Percentiles rank a stretch among this genome's conserved stretches.
Conservation (phyloP, 2,113 vertebrate genomes). For the Hydrochoerus hydrochaeris region DNA sequence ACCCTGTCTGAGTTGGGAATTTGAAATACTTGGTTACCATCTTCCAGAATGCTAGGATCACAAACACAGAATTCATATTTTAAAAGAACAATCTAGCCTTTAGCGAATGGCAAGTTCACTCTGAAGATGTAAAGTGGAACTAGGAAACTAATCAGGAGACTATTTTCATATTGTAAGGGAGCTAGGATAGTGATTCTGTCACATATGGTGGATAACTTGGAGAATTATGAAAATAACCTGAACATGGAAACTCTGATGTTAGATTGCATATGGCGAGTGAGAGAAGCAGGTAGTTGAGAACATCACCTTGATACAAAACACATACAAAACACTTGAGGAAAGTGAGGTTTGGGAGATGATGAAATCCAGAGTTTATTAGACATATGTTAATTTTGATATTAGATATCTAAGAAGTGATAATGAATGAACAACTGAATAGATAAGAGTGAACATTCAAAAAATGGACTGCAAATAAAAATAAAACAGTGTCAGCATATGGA, state of each 20-base stretch:
- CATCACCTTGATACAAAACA: neutral
- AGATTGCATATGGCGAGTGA: neutral
- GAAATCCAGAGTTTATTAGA: neutral
- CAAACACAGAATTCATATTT: neutral
- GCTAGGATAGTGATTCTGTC: neutral
- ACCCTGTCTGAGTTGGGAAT: neutral
- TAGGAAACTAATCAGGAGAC: neutral
- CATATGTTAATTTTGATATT: neutral
- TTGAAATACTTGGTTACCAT: neutral
- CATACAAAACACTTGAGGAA: neutral
- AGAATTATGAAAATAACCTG: neutral
- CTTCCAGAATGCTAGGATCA: neutral
- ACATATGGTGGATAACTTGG: neutral
- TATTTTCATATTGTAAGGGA: neutral
- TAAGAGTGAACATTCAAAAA: neutral
- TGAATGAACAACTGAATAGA: neutral
- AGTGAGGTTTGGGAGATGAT: neutral
- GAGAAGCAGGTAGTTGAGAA: neutral
- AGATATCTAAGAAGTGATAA: neutral
- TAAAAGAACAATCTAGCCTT: neutral
- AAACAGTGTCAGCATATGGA: neutral
- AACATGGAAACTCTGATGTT: neutral
- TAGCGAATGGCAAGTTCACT: neutral
- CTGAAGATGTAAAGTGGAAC: neutral
- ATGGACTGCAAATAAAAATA: neutral